Evolutionary conservation across 2,888 invertebrate genomes (phyloP), one percentile per base, ranked within the genome.

Genomic region (Pilophorus perplexus): DNA sequence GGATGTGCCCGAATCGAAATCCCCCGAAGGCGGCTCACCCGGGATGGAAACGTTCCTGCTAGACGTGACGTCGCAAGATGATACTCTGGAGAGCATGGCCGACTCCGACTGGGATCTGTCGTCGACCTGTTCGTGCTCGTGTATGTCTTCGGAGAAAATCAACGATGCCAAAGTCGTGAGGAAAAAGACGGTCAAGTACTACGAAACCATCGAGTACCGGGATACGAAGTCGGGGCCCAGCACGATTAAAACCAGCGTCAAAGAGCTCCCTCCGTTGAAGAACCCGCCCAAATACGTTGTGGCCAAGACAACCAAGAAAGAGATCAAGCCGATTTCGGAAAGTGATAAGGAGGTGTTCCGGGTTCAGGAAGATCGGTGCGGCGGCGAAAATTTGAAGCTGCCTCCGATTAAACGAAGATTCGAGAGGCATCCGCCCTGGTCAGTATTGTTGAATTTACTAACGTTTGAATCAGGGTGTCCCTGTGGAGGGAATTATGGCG

Each of bases 191-290:
- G 65, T 65, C 18, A 62, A 66, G 38, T 66, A 66, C 50, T 66
- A 64, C 27, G 66, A 68, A 37, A 40, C 60, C 2, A 27, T 68
- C 6, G 64, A 68, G 27, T 68, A 68, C 40, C 28, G 28, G 25
- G 14, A 52, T 23, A 55, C 62, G 2, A 18, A 40, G 14, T 33
- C 57, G 20, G 68, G 64, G 1, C 40, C 38, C 12, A 54, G 57
- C 16, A 68, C 68, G 1, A 38, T 64, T 22, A 68, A 68, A 42
- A 68, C 68, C 28, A 67, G 48, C 42, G 59, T 68, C 10, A 28
- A 64, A 14, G 40, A 67, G 33, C 33, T 68, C 5, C 67, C 66
- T 12, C 44, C 59, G 6, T 46, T 48, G 25, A 66, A 46, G 27
- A 55, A 67, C 55, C 59, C 55, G 1, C 59, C 40, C 22, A 65